Percentiles rank a stretch among this genome's conserved stretches.
These are phyloP conservation scores for Schizopygopsis pylzovi DNA, from an alignment of 2,797 vertebrate genomes.

Conservation along the genomic window DNA sequence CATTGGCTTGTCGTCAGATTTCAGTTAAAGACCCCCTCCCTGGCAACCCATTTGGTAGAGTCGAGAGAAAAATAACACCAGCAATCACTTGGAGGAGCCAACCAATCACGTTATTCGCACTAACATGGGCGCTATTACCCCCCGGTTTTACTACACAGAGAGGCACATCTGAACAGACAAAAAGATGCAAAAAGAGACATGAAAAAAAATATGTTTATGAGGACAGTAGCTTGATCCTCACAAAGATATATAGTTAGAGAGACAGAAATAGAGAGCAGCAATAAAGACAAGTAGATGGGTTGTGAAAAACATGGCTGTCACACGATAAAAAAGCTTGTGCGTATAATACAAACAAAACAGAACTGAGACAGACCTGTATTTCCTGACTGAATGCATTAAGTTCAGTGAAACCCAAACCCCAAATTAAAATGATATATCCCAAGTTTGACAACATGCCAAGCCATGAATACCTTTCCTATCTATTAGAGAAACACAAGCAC, in stretches of 20 bases:
- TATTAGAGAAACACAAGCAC: slow-evolving; percentile 23
- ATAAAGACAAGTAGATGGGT: background rate
- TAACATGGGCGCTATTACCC: slow-evolving; percentile 39
- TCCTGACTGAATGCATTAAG: background rate
- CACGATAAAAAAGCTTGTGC: slow-evolving; percentile 3
- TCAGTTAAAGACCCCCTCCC: slow-evolving; percentile 55
- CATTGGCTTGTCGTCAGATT: slow-evolving; percentile 54
- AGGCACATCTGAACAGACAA: slow-evolving; percentile 30
- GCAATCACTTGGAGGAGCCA: slow-evolving; percentile 56
- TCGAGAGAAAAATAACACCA: slow-evolving; percentile 51
- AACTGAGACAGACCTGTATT: slow-evolving; percentile 13
- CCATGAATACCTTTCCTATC: slow-evolving; percentile 9
- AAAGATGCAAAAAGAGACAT: background rate
- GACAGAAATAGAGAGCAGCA: slow-evolving; percentile 25
- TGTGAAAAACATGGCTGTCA: slow-evolving; percentile 22
- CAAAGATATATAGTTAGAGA: background rate
- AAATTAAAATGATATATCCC: slow-evolving; percentile 16
- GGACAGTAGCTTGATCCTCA: slow-evolving; percentile 30
- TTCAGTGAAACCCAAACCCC: background rate
- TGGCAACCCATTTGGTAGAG: slow-evolving; percentile 56
- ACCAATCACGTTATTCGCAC: slow-evolving; percentile 52
- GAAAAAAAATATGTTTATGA: slow-evolving; percentile 35
- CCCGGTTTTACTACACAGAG: slow-evolving; percentile 28
- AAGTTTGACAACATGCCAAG: slow-evolving; percentile 33
- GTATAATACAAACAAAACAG: background rate